phyloP scores from a whole-genome alignment of 2,888 invertebrate genomes.

The Lacanobia wlatinum region DNA sequence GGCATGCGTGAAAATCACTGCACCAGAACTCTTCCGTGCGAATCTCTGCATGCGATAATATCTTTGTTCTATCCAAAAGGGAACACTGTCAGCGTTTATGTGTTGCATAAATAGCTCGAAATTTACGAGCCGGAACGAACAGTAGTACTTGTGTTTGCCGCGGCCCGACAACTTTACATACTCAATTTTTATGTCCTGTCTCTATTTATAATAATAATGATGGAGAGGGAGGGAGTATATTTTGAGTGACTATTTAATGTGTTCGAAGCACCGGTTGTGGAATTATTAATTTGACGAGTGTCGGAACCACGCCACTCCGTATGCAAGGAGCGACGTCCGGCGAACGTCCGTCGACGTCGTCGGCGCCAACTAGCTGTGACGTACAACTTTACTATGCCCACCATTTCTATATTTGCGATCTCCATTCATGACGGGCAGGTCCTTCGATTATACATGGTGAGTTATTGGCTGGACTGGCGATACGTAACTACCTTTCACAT shows the following conservation, averaged over 20 bases:
- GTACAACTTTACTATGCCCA: slow-evolving; percentile 56
- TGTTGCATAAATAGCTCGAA: slow-evolving; percentile 74
- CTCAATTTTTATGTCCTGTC: slow-evolving; percentile 51
- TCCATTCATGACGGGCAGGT: slow-evolving; percentile 53
- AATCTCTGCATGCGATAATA: slow-evolving; percentile 70
- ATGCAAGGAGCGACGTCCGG: slow-evolving; percentile 72
- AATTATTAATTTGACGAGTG: slow-evolving; percentile 80
- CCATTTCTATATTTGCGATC: slow-evolving; percentile 59
- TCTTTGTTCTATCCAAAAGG: slow-evolving; percentile 67
- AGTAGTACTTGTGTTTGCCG: slow-evolving; percentile 48
- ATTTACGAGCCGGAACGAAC: slow-evolving; percentile 73
- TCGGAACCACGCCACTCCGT: slow-evolving; percentile 80
- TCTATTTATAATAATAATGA: slow-evolving; percentile 53
- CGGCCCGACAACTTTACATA: slow-evolving; percentile 52
- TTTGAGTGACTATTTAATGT: slow-evolving; percentile 50
- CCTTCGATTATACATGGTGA: slow-evolving; percentile 51
- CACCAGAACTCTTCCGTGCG: slow-evolving; percentile 66
- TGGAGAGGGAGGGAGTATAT: slow-evolving; percentile 49
- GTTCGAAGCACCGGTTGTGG: slow-evolving; percentile 65
- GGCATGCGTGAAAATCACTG: slow-evolving; percentile 66
- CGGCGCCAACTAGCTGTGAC: slow-evolving; percentile 62
- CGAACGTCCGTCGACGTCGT: slow-evolving; percentile 25
- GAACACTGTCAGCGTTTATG: slow-evolving; percentile 72
- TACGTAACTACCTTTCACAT: slow-evolving; percentile 8
- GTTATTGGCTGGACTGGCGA: slow-evolving; percentile 33